These are phyloP conservation scores for Drosophila kokeensis DNA, from an alignment of 2,888 invertebrate species.

Conservation along the genomic window DNA sequence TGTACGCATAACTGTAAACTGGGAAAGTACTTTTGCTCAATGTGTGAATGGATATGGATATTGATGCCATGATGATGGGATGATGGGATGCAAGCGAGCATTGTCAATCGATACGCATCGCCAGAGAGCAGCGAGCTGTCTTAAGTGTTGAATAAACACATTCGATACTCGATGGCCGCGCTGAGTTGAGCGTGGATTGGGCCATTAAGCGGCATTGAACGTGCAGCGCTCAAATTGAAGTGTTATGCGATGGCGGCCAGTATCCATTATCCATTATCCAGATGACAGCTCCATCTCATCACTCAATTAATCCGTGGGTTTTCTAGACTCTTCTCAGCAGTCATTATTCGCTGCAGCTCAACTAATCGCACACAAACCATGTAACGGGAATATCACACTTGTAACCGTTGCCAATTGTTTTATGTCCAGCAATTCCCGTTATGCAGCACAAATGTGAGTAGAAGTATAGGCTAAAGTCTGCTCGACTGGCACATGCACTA, in stretches of 20 bases:
- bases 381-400: background rate
- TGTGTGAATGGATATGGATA: background rate
- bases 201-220: constrained; percentile 43
- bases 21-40: constrained; percentile 12
- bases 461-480: too few species aligned
- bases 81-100: background rate
- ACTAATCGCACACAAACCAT: constrained; percentile 47
- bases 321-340: constrained; percentile 42
- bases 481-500: constrained; percentile 5
- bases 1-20: constrained; percentile 29
- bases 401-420: constrained; percentile 85
- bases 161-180: constrained; percentile 14
- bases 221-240: constrained; percentile 41
- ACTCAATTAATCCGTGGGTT: constrained; percentile 51
- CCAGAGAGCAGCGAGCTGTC: background rate
- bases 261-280: constrained; percentile 54
- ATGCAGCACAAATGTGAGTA: constrained; percentile 83
- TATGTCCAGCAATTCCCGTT: constrained; percentile 92
- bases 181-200: constrained; percentile 17
- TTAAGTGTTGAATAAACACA: constrained; percentile 49
- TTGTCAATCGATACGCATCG: constrained; percentile 8
- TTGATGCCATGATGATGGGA: background rate
- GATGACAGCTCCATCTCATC: constrained; percentile 45
- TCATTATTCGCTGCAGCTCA: constrained; percentile 52
- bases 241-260: constrained; percentile 52